These are phyloP conservation scores for Macropodus opercularis DNA, from an alignment of 2,797 vertebrate genomes.

Conservation along the genomic window DNA sequence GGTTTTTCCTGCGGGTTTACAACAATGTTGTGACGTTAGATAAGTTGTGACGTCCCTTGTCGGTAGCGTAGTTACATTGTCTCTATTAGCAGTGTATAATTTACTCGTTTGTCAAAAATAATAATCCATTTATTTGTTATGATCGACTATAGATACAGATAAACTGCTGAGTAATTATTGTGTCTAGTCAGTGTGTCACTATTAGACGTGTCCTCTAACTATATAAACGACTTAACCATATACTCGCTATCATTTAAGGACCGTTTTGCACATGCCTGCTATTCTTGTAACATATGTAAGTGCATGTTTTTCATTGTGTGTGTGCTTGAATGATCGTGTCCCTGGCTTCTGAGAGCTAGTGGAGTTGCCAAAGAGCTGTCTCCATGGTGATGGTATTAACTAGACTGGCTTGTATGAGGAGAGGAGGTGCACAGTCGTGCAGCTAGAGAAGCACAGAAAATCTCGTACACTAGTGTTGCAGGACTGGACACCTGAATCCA, in stretches of 20 bases:
- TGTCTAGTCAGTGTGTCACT: constrained; percentile 15
- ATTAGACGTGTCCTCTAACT: constrained; percentile 32
- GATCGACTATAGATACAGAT: constrained; percentile 1
- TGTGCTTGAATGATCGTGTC: constrained; percentile 64
- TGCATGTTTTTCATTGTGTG: constrained; percentile 55
- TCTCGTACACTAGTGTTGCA: constrained; percentile 55
- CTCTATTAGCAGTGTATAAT: not conserved
- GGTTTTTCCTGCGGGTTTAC: not conserved
- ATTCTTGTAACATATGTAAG: constrained; percentile 55
- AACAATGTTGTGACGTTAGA: not conserved
- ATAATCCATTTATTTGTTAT: not conserved
- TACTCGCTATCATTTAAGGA: constrained; percentile 55
- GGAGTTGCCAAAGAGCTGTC: constrained; percentile 77
- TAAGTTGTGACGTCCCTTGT: not conserved
- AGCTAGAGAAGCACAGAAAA: constrained; percentile 59
- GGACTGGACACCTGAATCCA: constrained; percentile 45
- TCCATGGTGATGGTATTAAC: constrained; percentile 82
- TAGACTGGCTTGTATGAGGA: constrained; percentile 67
- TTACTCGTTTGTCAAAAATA: no score
- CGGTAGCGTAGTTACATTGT: not conserved
- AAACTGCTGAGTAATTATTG: constrained; percentile 27
- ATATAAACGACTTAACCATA: constrained; percentile 50
- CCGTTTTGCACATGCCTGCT: constrained; percentile 54
- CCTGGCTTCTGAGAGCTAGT: constrained; percentile 66
- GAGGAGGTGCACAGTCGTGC: constrained; percentile 64